Conservation (phyloP, 2,797 vertebrate species). For the Periophthalmus magnuspinnatus region DNA sequence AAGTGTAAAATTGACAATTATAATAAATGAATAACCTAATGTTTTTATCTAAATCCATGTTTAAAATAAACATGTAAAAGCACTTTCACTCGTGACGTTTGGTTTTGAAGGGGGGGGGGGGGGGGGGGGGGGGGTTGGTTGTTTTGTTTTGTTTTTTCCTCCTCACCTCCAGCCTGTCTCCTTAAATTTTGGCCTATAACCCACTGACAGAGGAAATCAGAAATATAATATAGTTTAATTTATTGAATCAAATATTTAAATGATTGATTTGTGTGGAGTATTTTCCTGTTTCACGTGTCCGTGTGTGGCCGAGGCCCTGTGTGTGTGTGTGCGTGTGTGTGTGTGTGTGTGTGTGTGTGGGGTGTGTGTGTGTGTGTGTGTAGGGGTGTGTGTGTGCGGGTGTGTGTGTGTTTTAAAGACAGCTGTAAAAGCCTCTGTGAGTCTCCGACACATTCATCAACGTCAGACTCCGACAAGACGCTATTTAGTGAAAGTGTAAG, state of each 20-base stretch:
- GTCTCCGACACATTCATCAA: conserved; percentile 81
- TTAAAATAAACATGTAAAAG: not conserved
- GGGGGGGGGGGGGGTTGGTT: too few relatives aligned
- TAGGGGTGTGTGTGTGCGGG: conserved; percentile 30
- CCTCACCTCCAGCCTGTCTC: not conserved
- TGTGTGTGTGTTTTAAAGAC: conserved; percentile 63
- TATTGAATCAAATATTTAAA: not conserved
- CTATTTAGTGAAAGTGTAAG: conserved; percentile 76
- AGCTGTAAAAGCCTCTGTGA: conserved; percentile 80
- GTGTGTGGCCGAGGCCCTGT: conserved; percentile 39
- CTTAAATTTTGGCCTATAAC: not conserved
- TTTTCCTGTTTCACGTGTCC: not conserved
- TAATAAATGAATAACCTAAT: not conserved
- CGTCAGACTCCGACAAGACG: conserved; percentile 75
- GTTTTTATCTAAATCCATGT: not conserved
- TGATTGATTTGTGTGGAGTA: not conserved
- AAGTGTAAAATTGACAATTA: not conserved
- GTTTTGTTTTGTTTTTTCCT: not conserved
- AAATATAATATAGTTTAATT: not conserved
- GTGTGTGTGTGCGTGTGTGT: conserved; percentile 22
- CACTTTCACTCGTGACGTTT: too few relatives aligned
- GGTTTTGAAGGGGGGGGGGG: too few relatives aligned
- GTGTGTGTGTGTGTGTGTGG: too few relatives aligned
- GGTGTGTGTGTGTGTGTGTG: conserved; percentile 24
- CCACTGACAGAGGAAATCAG: not conserved